Percentiles rank a stretch among this genome's conserved stretches.
Conservation (phyloP, 2,113 vertebrate species). For the Callaeas wilsoni region DNA sequence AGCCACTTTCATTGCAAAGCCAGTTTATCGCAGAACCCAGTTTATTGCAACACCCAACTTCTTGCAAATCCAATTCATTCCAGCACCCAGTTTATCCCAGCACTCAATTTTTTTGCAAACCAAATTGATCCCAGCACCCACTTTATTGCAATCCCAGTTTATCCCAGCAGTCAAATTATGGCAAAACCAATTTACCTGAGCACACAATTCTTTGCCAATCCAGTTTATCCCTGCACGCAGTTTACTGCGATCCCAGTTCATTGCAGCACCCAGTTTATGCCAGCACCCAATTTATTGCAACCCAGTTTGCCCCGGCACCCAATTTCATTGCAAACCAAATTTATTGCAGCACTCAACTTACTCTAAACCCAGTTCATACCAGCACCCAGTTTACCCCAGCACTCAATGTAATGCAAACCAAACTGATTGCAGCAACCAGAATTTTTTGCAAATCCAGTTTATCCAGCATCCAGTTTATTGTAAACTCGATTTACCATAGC, state of each 20-base stretch:
- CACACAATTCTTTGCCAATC: not conserved
- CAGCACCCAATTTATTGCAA: not conserved
- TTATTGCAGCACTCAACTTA: not conserved
- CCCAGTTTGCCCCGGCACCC: fast-evolving
- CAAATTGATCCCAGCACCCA: not conserved
- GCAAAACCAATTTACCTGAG: not conserved
- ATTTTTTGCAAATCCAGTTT: not conserved
- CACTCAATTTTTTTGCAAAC: too few relatives aligned
- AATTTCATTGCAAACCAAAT: not conserved
- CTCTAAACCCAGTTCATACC: not conserved
- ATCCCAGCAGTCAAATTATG: not conserved
- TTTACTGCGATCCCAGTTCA: not conserved
- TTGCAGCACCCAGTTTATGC: not conserved
- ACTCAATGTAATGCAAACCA: not conserved
- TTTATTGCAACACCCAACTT: not conserved
- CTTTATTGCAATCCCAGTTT: not conserved
- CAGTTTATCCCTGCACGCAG: not conserved
- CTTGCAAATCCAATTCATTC: not conserved
- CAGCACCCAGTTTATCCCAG: not conserved
- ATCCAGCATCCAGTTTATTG: not conserved
- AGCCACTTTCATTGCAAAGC: not conserved
- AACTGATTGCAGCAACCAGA: not conserved
- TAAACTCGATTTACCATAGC: not conserved
- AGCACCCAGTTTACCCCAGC: not conserved
- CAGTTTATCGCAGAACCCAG: not conserved